Evolutionary conservation across 2,797 vertebrate genomes (phyloP).

Genomic region (Harpagifer antarcticus): DNA sequence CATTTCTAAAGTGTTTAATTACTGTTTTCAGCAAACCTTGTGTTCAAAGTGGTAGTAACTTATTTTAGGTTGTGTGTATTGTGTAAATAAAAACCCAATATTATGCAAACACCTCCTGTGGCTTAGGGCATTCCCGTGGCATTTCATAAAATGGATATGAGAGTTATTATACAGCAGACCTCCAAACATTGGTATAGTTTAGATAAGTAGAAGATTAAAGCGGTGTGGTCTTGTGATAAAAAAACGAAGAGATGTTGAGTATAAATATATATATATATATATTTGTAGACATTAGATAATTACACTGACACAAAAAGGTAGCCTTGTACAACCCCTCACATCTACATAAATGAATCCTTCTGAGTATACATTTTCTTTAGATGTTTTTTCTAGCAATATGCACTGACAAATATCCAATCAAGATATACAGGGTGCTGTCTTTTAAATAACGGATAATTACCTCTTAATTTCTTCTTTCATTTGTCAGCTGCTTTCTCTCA

Average conservation of each 20-base stretch:
- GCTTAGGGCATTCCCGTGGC: neutral
- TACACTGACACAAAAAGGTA: no score
- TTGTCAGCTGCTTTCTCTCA: neutral
- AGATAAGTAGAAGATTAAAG: conserved; percentile 10
- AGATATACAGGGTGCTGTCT: neutral
- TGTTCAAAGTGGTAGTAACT: conserved; percentile 23
- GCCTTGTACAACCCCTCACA: no score
- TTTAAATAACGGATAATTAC: neutral
- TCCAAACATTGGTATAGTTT: neutral
- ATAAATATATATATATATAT: neutral
- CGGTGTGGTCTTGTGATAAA: neutral
- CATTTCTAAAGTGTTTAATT: conserved; percentile 34
- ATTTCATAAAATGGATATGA: conserved; percentile 12
- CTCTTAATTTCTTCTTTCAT: neutral
- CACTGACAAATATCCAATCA: conserved; percentile 5
- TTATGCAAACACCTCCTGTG: neutral
- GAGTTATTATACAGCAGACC: neutral
- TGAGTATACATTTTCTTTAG: no score
- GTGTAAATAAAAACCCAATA: conserved; percentile 24
- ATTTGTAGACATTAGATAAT: neutral
- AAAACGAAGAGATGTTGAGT: neutral
- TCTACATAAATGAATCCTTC: no score
- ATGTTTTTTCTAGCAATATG: neutral
- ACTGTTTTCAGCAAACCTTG: conserved; percentile 25
- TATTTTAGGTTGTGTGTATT: neutral